A percentile compares a stretch with the other conserved stretches of the same genome.
phyloP scores from a whole-genome alignment of 2,113 vertebrate genomes.

The Dromiciops gliroides region DNA sequence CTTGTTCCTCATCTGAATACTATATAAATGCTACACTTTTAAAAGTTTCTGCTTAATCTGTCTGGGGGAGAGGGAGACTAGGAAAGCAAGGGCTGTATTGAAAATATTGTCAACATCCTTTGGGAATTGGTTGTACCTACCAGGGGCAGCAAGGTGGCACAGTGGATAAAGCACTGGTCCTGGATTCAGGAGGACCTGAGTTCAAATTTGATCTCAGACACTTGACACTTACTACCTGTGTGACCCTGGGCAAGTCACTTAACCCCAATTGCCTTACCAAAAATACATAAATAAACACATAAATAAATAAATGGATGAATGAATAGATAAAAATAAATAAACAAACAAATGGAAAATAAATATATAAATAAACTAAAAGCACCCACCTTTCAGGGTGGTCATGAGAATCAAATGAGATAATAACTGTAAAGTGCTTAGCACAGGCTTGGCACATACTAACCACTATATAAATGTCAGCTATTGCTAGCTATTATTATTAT shows the following conservation, averaged over 20 bases:
- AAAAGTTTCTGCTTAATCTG: background rate
- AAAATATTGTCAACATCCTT: background rate
- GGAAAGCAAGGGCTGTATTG: background rate
- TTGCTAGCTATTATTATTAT: background rate
- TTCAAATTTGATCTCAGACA: too few relatives aligned
- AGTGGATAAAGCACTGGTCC: too few relatives aligned
- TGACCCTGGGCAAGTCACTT: background rate
- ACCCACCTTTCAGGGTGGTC: background rate
- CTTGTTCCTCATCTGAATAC: background rate
- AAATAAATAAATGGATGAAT: too few relatives aligned
- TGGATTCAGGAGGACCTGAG: too few relatives aligned
- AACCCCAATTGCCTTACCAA: too few relatives aligned
- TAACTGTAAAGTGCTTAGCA: background rate
- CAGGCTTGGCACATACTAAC: background rate
- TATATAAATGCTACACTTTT: background rate
- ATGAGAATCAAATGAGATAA: background rate
- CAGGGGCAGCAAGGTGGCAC: too few relatives aligned
- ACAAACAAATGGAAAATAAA: too few relatives aligned
- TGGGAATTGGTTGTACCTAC: too few relatives aligned
- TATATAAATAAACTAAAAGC: too few relatives aligned
- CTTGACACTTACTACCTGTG: background rate
- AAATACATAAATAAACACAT: too few relatives aligned
- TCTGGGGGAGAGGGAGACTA: background rate
- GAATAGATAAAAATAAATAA: too few relatives aligned
- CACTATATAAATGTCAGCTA: background rate